Conservation (phyloP, 2,888 invertebrate species). For the Scaptomyza caliginosa region DNA sequence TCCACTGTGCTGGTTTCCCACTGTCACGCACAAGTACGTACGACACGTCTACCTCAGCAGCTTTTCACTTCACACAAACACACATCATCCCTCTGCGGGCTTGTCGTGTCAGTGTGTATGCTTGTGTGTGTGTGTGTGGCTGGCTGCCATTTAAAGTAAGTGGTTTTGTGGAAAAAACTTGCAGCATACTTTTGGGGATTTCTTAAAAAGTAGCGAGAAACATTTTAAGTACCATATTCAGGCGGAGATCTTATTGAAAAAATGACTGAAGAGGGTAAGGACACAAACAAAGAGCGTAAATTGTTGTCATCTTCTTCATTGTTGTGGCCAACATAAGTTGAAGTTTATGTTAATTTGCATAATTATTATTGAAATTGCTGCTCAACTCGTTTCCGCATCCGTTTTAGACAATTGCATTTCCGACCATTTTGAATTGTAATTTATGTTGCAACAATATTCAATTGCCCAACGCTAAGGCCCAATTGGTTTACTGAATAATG, state of each 20-base stretch:
- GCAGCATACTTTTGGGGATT: slow-evolving; percentile 41
- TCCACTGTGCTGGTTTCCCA: background rate
- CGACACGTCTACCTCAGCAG: slow-evolving; percentile 40
- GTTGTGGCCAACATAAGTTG: slow-evolving; percentile 9
- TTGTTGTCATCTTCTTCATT: slow-evolving; percentile 23
- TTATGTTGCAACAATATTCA: slow-evolving; percentile 46
- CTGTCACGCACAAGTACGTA: slow-evolving; percentile 62
- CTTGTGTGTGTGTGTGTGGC: background rate
- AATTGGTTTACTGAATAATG: slow-evolving; percentile 39
- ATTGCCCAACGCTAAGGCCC: slow-evolving; percentile 9
- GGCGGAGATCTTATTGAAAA: slow-evolving; percentile 51
- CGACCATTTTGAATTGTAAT: slow-evolving; percentile 42
- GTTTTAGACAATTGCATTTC: slow-evolving; percentile 22
- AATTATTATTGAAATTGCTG: slow-evolving; percentile 26
- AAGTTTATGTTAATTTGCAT: slow-evolving; percentile 59
- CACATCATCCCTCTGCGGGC: slow-evolving; percentile 22
- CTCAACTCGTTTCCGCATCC: slow-evolving; percentile 22
- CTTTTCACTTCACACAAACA: slow-evolving; percentile 26
- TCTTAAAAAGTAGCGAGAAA: slow-evolving; percentile 31
- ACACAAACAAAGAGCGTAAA: slow-evolving; percentile 20
- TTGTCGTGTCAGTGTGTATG: background rate
- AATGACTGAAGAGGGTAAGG: slow-evolving; percentile 23
- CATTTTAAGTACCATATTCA: slow-evolving; percentile 23
- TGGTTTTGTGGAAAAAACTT: slow-evolving; percentile 34
- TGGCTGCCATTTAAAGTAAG: slow-evolving; percentile 38